Evolutionary conservation across 2,113 vertebrate genomes (phyloP), one percentile per base, ranked within the genome.

Genomic region (Raphicerus campestris): DNA sequence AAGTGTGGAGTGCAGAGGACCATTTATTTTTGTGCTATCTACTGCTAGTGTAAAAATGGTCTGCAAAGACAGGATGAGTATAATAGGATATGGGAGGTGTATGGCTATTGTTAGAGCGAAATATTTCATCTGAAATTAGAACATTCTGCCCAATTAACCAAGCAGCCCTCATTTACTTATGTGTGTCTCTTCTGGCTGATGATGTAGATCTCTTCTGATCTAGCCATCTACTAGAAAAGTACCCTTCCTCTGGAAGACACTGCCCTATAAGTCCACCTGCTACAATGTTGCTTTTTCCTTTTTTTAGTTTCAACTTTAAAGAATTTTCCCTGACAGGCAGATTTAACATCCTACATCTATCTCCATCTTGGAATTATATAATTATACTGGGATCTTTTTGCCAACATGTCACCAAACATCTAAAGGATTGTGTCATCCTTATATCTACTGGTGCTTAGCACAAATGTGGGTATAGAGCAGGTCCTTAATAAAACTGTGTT

Each of bases 51-150:
- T 70, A 93, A 95, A 93, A 91, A 81, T 81, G 73, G 39, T 51
- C 58, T 88, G 32, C 26, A 86, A 75, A 93, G 85, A 81, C 7
- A 13, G 80, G 84, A 85, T 70, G 10, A 78, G 49, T 49, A 55
- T 85, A 86, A 80, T 35, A 86, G 84, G 20, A 93, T 81, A 85
- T 45, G 45, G 16, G 47, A 84, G 20, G 51, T 91, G 42, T 92
- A 81, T 63, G 60, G 28, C 17, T 89, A 35, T 16, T 73, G 26
- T 26, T 93, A 30, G 94, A 89, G 15, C 77, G 20, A 96, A 70
- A 39, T 81, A 94, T n/a, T 32, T 81, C 80, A 89, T 80, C 11
- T 89, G 42, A 95, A 95, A 83, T 66, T 83, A 93, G 73, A 86
- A 51, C n/a, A 58, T 94, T 86, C 85, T 81, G 15, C 45, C 19